These are phyloP conservation scores for Sinosuthora webbiana DNA, from an alignment of 2,113 vertebrate genomes.

Conservation along the genomic window DNA sequence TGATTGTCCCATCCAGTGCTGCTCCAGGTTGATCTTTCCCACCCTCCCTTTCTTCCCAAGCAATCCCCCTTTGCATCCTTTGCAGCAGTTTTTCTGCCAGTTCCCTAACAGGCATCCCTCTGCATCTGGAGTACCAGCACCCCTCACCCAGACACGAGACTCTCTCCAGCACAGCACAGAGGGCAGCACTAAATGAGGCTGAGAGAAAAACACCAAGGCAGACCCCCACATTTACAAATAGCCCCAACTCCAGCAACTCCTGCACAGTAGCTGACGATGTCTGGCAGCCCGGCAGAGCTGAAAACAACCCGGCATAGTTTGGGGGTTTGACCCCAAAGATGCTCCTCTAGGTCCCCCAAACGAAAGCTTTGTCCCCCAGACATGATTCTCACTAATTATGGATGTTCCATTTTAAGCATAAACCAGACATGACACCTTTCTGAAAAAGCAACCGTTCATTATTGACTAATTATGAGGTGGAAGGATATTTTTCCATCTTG, in stretches of 20 bases:
- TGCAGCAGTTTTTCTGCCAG: neutral
- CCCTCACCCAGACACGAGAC: neutral
- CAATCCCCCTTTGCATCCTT: rapidly evolving
- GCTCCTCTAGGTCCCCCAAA: neutral
- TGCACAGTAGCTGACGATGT: neutral
- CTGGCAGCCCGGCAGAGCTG: neutral
- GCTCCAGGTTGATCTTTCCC: neutral
- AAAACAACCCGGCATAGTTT: neutral
- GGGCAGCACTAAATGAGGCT: neutral
- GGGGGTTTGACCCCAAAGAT: neutral
- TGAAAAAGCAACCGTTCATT: neutral
- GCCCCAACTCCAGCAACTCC: neutral
- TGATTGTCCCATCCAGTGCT: neutral
- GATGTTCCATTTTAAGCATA: neutral
- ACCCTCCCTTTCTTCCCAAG: rapidly evolving
- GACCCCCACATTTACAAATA: rapidly evolving
- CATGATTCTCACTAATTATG: neutral
- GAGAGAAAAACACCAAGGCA: neutral
- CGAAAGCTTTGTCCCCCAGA: neutral
- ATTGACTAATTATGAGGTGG: neutral
- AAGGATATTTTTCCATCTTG: neutral
- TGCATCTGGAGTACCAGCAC: neutral
- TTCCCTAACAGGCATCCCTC: neutral
- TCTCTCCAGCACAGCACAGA: neutral
- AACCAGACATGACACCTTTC: neutral